Evolutionary conservation across 2,113 vertebrate genomes (phyloP), one percentile per base, ranked within the genome.

Genomic region (Festucalex cinctus): DNA sequence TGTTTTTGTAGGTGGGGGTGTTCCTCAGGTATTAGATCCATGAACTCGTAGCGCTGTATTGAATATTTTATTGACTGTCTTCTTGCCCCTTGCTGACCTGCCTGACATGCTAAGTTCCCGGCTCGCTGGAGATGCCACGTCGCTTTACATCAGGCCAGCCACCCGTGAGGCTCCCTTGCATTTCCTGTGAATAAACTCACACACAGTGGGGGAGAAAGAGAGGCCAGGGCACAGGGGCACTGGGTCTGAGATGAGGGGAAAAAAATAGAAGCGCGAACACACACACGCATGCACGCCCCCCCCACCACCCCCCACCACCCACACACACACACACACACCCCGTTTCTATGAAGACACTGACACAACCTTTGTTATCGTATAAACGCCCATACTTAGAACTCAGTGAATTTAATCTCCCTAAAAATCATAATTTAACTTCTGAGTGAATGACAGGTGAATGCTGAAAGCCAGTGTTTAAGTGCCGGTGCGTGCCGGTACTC

Each of bases 21-120:
- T 88, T 92, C 82, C 77, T 75, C 68, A 84, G 85, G 74, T 91
- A 94, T 94, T 93, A 94, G 89, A 91, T 94, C 90, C 88, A 92
- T 94, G 89, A 90, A 92, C 92, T 92, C 87, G 91, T 87, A 94
- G 90, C 81, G 81, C 82, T 93, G 92, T 90, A 92, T 92, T 95
- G 93, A 95, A 93, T 95, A 93, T 96, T 95, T 95, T 92, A 94
- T 93, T 91, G 92, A 93, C 91, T 91, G 88, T 92, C 91, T 96
- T 89, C 88, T 89, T 93, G 92, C 92, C 93, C 91, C 86, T 9
- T 91, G 88, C 90, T 93, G 91, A 93, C 93, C 93, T 93, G 90
- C 88, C 91, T 90, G 91, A 93, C 92, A 93, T 94, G 91, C 92
- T 88, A 89, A 92, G 90, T 93, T 93, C 83, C 90, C 79, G 74